Percentiles rank a stretch among this genome's conserved stretches.
Conservation (phyloP, 2,888 invertebrate genomes). For the Coelopa pilipes region DNA sequence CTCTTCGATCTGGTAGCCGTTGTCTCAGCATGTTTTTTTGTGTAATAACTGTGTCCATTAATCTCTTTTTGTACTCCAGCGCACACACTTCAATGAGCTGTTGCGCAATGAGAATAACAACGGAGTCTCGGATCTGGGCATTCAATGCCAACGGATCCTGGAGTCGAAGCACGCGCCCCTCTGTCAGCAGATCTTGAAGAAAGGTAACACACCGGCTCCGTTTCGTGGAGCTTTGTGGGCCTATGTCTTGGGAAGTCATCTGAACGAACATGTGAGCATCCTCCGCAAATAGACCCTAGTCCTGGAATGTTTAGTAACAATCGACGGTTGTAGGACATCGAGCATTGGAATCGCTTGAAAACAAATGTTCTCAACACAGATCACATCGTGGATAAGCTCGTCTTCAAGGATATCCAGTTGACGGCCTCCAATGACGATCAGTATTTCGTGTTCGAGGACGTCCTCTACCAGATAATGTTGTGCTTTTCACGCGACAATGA, state of each 20-base stretch:
- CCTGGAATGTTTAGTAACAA: background rate
- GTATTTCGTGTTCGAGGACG: conserved; percentile 97
- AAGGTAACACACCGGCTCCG: conserved; percentile 67
- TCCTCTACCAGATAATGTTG: conserved; percentile 90
- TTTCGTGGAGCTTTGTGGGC: conserved; percentile 87
- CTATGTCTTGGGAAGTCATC: conserved; percentile 83
- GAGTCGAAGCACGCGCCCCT: conserved; percentile 85
- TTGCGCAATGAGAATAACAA: conserved; percentile 55
- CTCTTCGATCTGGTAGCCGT: conserved; percentile 82
- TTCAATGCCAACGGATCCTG: conserved; percentile 81
- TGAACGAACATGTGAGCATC: conserved; percentile 72
- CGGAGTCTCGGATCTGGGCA: conserved; percentile 40
- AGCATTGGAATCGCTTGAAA: conserved; percentile 84
- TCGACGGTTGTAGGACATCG: conserved; percentile 71
- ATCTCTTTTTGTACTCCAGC: conserved; percentile 43
- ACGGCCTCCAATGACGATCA: conserved; percentile 98
- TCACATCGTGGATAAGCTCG: conserved; percentile 91
- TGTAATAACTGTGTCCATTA: background rate
- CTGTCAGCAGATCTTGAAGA: conserved; percentile 89
- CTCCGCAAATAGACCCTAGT: background rate
- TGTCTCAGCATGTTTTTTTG: background rate
- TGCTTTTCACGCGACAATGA: conserved; percentile 92
- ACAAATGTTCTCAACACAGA: conserved; percentile 86
- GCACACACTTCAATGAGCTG: conserved; percentile 61
- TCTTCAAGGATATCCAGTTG: conserved; percentile 94